Base-by-base conservation (phyloP, 2,888 invertebrate genomes). In the Cenopis cana region DNA sequence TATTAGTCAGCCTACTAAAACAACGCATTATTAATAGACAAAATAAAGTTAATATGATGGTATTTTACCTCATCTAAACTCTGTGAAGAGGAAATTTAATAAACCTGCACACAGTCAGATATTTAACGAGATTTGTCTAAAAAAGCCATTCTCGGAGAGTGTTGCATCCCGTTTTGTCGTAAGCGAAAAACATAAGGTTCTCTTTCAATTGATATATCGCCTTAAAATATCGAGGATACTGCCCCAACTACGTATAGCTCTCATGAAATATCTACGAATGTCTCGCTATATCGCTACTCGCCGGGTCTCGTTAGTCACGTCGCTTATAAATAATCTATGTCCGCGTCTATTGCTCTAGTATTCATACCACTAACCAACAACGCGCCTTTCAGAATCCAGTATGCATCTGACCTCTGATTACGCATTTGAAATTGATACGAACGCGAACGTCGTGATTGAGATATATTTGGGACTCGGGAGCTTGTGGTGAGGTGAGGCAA, bases 261-360 rank as follows among this genome's bases (percentile, higher is more conserved):
- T 52, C 17, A 11, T 57, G 57, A 68, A 68, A 50, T 59, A 68
- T 59, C 68, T 68, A 38, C 50, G 20, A 17, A 62, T 52, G 62
- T 60, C 46, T 60, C 36, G 6, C 24, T 1, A n/a, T 60, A 24
- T 60, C 36, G 6, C 24, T 1, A n/a, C 52, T 38, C 38, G 24
- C 33, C 50, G 18, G 52, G 38, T 38, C 54, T 24, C 59, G 52
- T 52, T 52, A 52, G 64, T 59, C 67, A 57, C 50, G 57, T 46
- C 59, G 38, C 59, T n/a, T n/a, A n/a, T n/a, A 36, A 46, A 66
- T 68, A 50, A 68, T 46, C 50, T 59, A 68, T 24, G 67, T 38
- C 67, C 57, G 52, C 59, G 50, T 38, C 67, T 68, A 52, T 41
- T 46, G 52, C 52, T 29, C 68, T 29, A 46, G 18, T 46, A 46